Conservation (phyloP, 2,888 invertebrate species). For the Chironomus tentans region DNA sequence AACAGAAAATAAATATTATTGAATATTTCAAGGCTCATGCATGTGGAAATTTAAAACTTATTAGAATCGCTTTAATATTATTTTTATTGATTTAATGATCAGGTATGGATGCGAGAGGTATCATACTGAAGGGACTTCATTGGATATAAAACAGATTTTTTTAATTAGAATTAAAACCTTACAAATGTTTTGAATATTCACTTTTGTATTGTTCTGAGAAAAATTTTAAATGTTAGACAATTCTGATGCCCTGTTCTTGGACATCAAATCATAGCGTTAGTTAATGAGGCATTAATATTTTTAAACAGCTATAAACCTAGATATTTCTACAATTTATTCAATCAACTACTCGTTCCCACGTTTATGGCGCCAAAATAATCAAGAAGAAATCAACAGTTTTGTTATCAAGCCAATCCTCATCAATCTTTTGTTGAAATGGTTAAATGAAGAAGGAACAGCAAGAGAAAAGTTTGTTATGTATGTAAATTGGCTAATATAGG, state of each 20-base stretch:
- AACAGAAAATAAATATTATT: background rate
- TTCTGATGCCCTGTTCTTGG: background rate
- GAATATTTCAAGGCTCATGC: background rate
- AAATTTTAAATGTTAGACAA: too few species aligned
- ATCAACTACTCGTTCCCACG: background rate
- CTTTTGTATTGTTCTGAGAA: too few species aligned
- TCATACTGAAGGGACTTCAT: too few species aligned
- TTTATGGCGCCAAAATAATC: background rate
- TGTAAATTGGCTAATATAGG: background rate
- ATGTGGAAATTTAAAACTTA: background rate
- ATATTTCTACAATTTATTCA: background rate
- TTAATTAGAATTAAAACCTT: background rate
- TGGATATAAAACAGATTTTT: too few species aligned
- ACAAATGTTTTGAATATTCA: background rate
- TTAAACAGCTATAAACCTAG: background rate
- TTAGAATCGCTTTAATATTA: too few species aligned
- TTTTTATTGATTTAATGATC: background rate
- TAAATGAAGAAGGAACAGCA: too few species aligned
- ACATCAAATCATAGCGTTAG: too few species aligned
- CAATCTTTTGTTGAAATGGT: background rate
- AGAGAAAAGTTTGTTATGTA: background rate
- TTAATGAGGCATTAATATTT: too few species aligned
- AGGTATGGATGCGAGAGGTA: too few species aligned
- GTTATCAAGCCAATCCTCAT: constrained; percentile 3
- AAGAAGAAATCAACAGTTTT: constrained; percentile 5